A percentile compares a stretch with the other conserved stretches of the same genome.
phyloP scores from a whole-genome alignment of 2,888 invertebrate genomes.

The Autographa pulchrina region DNA sequence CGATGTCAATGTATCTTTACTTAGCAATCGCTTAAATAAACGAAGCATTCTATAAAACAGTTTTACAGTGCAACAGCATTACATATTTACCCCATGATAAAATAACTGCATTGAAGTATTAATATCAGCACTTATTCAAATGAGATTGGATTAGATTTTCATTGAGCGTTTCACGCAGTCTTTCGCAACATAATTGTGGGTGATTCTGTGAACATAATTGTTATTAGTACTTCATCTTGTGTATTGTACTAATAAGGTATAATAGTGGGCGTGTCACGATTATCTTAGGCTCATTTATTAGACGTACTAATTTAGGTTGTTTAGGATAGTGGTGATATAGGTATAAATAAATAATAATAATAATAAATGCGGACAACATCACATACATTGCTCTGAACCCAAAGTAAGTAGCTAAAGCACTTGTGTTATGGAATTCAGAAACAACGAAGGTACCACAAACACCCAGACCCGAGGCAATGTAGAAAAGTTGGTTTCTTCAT shows the following conservation, averaged over 20 bases:
- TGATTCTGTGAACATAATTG: constrained; percentile 8
- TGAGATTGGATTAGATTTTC: constrained; percentile 38
- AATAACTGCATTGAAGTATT: no score
- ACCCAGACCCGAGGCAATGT: no score
- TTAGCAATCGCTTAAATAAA: no score
- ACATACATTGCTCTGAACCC: no score
- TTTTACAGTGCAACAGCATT: background rate
- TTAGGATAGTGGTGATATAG: background rate
- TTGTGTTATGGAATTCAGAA: no score
- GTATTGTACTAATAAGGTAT: constrained; percentile 8
- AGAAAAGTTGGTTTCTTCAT: no score
- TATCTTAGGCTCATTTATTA: background rate
- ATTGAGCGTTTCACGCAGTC: constrained; percentile 19
- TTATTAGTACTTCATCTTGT: constrained; percentile 14
- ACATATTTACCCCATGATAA: no score
- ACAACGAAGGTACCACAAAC: no score
- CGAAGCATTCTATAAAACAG: background rate
- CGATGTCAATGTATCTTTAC: no score
- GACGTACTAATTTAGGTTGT: background rate
- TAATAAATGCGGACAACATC: no score
- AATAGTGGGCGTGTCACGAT: constrained; percentile 26
- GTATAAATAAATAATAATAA: background rate
- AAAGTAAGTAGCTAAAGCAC: no score
- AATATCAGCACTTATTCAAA: constrained; percentile 11
- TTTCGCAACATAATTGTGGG: constrained; percentile 12